phyloP scores from a whole-genome alignment of 2,888 invertebrate species.

The Lumbricus terrestris region DNA sequence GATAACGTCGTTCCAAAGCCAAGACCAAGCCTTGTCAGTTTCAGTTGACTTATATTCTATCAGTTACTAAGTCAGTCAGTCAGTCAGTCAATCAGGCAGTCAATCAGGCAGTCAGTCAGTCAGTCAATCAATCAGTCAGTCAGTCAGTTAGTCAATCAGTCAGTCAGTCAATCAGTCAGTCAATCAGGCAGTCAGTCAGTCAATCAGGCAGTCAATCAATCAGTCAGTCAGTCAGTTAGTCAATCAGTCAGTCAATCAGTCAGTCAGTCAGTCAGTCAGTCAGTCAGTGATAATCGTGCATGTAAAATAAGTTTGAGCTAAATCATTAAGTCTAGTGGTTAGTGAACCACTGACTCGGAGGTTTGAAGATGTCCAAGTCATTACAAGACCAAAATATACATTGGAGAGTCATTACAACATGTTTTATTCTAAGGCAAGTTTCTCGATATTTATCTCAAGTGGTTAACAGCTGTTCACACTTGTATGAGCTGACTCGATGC shows the following conservation, averaged over 20 bases:
- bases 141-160: too few relatives aligned
- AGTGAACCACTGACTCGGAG: too few relatives aligned
- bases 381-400: background rate
- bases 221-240: background rate
- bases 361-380: background rate
- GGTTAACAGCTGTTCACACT: background rate
- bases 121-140: background rate
- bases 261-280: too few relatives aligned
- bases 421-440: background rate
- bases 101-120: too few relatives aligned
- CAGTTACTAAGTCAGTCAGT: background rate
- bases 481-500: background rate
- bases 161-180: too few relatives aligned
- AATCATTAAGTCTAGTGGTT: too few relatives aligned
- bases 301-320: too few relatives aligned
- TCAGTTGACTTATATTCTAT: background rate
- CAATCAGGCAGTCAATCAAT: too few relatives aligned
- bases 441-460: background rate
- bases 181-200: background rate
- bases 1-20: background rate
- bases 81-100: background rate
- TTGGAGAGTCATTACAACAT: background rate
- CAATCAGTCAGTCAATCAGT: too few relatives aligned
- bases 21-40: slow-evolving; percentile 12
- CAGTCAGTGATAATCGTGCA: too few relatives aligned